A percentile compares a stretch with the other conserved stretches of the same genome.
phyloP scores from a whole-genome alignment of 2,113 vertebrate genomes.

The Dermatemys mawii region DNA sequence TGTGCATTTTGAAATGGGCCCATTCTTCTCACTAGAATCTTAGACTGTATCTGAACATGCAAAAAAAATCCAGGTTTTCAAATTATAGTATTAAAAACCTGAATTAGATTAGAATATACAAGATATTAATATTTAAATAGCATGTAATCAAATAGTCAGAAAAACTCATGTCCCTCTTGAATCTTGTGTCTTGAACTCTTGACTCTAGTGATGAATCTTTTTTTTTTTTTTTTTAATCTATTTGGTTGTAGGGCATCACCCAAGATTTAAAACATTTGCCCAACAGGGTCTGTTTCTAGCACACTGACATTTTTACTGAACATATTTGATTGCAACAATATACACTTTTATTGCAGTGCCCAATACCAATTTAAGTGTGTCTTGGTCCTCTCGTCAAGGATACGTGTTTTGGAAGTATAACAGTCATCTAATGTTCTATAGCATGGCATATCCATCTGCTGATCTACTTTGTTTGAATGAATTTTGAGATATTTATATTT shows the following conservation, averaged over 20 bases:
- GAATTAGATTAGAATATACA: not conserved
- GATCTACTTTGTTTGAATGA: constrained; percentile 21
- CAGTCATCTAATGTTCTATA: constrained; percentile 23
- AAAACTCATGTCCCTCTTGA: not conserved
- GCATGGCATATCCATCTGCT: not conserved
- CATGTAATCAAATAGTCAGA: not conserved
- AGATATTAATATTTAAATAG: not conserved
- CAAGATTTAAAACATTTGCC: not conserved
- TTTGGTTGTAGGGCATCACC: not conserved
- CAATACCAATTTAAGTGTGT: not conserved
- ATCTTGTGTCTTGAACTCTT: too few relatives aligned
- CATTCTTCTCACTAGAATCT: not conserved
- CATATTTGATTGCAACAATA: not conserved
- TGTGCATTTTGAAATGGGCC: too few relatives aligned
- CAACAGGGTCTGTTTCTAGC: not conserved
- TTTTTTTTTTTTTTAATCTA: too few relatives aligned
- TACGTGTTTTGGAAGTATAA: not conserved
- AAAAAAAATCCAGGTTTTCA: not conserved
- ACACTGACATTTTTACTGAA: constrained; percentile 18
- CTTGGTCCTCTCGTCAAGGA: constrained; percentile 26
- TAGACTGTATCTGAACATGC: not conserved
- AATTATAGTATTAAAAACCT: not conserved
- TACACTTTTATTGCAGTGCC: not conserved
- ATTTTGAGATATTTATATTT: constrained; percentile 40
- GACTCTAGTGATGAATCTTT: too few relatives aligned